phyloP scores from a whole-genome alignment of 2,797 vertebrate species.

The Myripristis jacobus region DNA sequence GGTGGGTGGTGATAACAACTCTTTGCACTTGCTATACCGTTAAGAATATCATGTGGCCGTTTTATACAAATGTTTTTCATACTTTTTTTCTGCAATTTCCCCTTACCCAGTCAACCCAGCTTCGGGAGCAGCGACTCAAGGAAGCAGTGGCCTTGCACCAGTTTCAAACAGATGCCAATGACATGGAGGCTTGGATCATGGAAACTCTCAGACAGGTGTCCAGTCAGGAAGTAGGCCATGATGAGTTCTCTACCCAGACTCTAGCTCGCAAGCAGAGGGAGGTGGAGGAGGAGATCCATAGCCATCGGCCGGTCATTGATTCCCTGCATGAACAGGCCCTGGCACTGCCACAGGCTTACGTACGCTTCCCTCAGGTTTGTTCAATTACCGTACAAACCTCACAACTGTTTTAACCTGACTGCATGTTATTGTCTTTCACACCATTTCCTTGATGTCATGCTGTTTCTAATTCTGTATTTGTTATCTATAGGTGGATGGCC shows the following conservation, averaged over 20 bases:
- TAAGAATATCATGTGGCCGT: not conserved
- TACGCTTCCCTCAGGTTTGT: slow-evolving; percentile 78
- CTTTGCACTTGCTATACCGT: not conserved
- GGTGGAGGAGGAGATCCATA: slow-evolving; percentile 92
- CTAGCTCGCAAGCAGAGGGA: slow-evolving; percentile 93
- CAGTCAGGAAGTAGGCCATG: slow-evolving; percentile 91
- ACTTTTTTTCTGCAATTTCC: not conserved
- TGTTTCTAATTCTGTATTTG: slow-evolving; percentile 14
- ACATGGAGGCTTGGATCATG: slow-evolving; percentile 91
- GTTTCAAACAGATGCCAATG: slow-evolving; percentile 92
- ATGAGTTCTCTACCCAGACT: slow-evolving; percentile 93
- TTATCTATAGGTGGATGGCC: slow-evolving; percentile 83
- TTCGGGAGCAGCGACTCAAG: slow-evolving; percentile 85
- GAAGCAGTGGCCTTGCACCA: slow-evolving; percentile 91
- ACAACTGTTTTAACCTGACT: no score
- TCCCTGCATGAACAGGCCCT: slow-evolving; percentile 88
- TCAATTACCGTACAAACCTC: no score
- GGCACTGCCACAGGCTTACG: slow-evolving; percentile 79
- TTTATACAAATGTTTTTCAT: not conserved
- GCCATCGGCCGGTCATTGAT: slow-evolving; percentile 87
- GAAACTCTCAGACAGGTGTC: slow-evolving; percentile 91
- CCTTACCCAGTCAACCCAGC: slow-evolving; percentile 77
- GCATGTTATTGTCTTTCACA: slow-evolving; percentile 7
- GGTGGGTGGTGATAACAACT: slow-evolving; percentile 63
- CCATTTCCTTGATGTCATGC: slow-evolving; percentile 14